Conservation (phyloP, 2,113 vertebrate species). For the Engraulis encrasicolus region DNA sequence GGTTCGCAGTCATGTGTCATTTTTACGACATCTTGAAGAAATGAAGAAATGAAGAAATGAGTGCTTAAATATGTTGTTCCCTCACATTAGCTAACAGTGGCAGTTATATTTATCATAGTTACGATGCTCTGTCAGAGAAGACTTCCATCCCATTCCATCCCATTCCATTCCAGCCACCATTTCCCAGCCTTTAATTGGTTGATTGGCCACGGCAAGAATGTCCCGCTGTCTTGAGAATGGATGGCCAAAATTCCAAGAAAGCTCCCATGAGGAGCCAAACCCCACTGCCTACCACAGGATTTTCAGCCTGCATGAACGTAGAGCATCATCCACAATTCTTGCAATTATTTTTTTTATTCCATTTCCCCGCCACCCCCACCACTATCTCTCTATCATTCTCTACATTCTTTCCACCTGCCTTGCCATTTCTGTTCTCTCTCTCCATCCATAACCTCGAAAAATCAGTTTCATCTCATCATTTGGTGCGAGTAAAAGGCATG, state of each 20-base stretch:
- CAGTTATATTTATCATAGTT: constrained; percentile 73
- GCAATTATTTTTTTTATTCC: constrained; percentile 5
- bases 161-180: constrained; percentile 59
- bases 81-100: constrained; percentile 51
- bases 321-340: background rate
- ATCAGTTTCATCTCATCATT: constrained; percentile 39
- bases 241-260: constrained; percentile 70
- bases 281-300: constrained; percentile 67
- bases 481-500: constrained; percentile 41
- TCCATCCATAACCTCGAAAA: constrained; percentile 20
- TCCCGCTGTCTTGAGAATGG: constrained; percentile 70
- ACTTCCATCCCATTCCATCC: constrained; percentile 58
- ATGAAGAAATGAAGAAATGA: constrained; percentile 39
- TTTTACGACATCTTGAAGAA: constrained; percentile 47
- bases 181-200: constrained; percentile 77
- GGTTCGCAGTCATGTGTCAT: constrained; percentile 53
- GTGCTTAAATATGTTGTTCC: constrained; percentile 55
- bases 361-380: background rate
- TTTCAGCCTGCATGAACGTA: background rate
- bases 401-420: background rate
- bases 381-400: constrained; percentile 3
- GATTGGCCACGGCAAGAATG: constrained; percentile 70
- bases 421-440: background rate
- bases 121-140: constrained; percentile 69
- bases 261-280: constrained; percentile 61